A percentile compares a stretch with the other conserved stretches of the same genome.
Evolutionary conservation across 2,797 vertebrate species (phyloP).

Genomic region (Arctocebus calabarensis): DNA sequence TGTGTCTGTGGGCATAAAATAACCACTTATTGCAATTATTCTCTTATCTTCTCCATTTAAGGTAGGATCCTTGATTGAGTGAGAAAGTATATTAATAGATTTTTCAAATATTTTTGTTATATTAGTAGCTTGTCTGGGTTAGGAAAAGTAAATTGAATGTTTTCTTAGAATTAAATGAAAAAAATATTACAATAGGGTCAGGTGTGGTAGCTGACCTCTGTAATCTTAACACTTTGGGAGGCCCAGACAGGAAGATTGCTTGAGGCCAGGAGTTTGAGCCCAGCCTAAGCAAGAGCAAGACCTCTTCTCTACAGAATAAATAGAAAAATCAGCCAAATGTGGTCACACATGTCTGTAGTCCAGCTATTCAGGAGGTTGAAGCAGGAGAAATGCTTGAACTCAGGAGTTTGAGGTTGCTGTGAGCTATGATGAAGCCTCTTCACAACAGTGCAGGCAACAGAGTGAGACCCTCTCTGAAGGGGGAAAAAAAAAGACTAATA

Average conservation of each 20-base stretch:
- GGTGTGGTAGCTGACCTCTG: not conserved
- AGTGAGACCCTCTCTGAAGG: not conserved
- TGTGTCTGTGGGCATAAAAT: not conserved
- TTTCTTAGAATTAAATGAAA: slow-evolving; percentile 18
- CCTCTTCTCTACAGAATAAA: not conserved
- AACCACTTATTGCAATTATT: not conserved
- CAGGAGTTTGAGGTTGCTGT: not conserved
- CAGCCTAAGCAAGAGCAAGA: not conserved
- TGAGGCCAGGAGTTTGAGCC: not conserved
- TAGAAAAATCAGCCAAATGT: not conserved
- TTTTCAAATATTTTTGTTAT: slow-evolving; percentile 44
- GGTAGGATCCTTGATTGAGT: not conserved
- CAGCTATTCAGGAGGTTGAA: not conserved
- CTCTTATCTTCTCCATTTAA: not conserved
- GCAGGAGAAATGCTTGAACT: not conserved
- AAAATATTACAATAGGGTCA: not conserved
- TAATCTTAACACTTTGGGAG: not conserved
- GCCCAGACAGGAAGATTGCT: not conserved
- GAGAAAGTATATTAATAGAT: not conserved
- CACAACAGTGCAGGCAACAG: not conserved
- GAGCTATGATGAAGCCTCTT: not conserved
- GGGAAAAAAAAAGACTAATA: not conserved
- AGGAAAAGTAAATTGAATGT: not conserved
- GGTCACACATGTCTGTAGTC: not conserved
- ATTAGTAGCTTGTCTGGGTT: not conserved